Percentiles rank a stretch among this genome's conserved stretches.
Evolutionary conservation across 2,797 vertebrate genomes (phyloP).

Genomic region (Anabas testudineus): DNA sequence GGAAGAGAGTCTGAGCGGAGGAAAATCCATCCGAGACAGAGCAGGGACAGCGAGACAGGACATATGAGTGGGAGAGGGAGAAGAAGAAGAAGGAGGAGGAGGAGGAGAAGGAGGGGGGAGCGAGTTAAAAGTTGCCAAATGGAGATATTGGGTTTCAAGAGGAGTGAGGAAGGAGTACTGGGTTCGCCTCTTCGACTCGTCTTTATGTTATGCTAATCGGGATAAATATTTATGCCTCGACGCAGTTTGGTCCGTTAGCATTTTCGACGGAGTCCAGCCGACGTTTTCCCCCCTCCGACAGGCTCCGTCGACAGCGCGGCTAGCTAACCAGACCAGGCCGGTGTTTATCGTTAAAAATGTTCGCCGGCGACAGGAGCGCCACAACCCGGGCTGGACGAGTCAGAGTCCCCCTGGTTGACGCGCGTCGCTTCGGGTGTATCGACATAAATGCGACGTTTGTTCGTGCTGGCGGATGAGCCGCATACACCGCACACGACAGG

Average conservation of each 20-base stretch:
- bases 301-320: slow-evolving; percentile 71
- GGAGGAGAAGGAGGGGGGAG: slow-evolving; percentile 86
- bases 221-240: slow-evolving; percentile 82
- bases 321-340: slow-evolving; percentile 80
- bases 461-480: slow-evolving; percentile 65
- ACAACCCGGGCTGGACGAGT: slow-evolving; percentile 14
- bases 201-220: slow-evolving; percentile 86
- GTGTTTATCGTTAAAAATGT: slow-evolving; percentile 40
- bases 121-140: slow-evolving; percentile 99
- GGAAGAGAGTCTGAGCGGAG: slow-evolving; percentile 91
- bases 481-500: slow-evolving; percentile 70
- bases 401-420: slow-evolving; percentile 17
- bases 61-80: slow-evolving; percentile 93
- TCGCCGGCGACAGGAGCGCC: slow-evolving; percentile 16
- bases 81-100: slow-evolving; percentile 90
- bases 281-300: slow-evolving; percentile 61
- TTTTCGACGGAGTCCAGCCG: slow-evolving; percentile 72
- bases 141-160: slow-evolving; percentile 99
- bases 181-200: slow-evolving; percentile 86
- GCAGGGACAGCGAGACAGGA: slow-evolving; percentile 87
- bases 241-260: slow-evolving; percentile 70
- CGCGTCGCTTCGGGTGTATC: slow-evolving; percentile 56
- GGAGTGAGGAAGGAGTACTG: slow-evolving; percentile 90
- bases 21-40: slow-evolving; percentile 94
- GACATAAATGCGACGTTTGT: slow-evolving; percentile 75